phyloP scores from a whole-genome alignment of 2,113 vertebrate genomes.

The Danio rerio region DNA sequence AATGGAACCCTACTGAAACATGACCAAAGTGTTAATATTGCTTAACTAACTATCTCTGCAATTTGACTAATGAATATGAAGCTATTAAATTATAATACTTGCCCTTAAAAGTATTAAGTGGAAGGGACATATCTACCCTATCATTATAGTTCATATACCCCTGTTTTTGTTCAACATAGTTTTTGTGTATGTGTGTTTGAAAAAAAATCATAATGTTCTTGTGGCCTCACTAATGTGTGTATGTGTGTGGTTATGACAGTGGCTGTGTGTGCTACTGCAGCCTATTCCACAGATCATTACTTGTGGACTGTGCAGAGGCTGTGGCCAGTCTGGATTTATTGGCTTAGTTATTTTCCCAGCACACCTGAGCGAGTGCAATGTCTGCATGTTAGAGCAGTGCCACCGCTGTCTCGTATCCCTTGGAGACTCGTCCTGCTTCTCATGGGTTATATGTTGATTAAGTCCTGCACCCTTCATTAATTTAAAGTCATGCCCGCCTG shows the following conservation, averaged over 20 bases:
- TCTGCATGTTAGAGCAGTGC: not conserved
- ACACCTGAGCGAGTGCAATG: slow-evolving; percentile 54
- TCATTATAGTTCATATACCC: too few relatives aligned
- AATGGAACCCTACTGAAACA: too few relatives aligned
- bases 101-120: too few relatives aligned
- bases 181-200: too few relatives aligned
- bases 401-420: slow-evolving; percentile 21
- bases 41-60: too few relatives aligned
- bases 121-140: too few relatives aligned
- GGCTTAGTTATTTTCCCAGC: slow-evolving; percentile 52
- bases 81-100: too few relatives aligned
- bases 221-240: too few relatives aligned
- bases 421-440: slow-evolving; percentile 4
- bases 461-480: slow-evolving; percentile 61
- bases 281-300: slow-evolving; percentile 40
- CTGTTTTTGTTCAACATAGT: too few relatives aligned
- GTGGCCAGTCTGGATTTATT: slow-evolving; percentile 43
- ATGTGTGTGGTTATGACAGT: not conserved
- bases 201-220: too few relatives aligned
- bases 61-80: too few relatives aligned
- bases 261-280: not conserved
- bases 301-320: not conserved
- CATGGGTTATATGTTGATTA: slow-evolving; percentile 55
- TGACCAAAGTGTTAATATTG: too few relatives aligned
- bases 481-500: slow-evolving; percentile 47